phyloP scores from a whole-genome alignment of 2,888 invertebrate species.

The Exocentrus adspersus region DNA sequence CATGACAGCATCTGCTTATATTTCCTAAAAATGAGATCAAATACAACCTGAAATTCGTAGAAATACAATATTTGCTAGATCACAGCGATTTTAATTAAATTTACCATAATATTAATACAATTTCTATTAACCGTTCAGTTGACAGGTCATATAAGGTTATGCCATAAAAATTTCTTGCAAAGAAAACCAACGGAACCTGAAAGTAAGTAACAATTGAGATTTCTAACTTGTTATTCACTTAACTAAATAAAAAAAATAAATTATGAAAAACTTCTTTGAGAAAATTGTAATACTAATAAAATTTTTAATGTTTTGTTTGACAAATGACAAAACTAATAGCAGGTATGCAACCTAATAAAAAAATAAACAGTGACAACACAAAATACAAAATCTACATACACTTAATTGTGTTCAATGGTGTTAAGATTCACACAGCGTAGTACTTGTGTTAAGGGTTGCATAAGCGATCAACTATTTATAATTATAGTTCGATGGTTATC shows the following conservation, averaged over 20 bases:
- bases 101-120: conserved; percentile 52
- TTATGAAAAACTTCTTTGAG: conserved; percentile 42
- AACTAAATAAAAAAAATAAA: conserved; percentile 43
- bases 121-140: conserved; percentile 53
- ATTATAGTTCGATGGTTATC: no score
- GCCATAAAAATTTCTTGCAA: conserved; percentile 46
- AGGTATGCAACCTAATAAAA: conserved; percentile 3
- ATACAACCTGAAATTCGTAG: conserved; percentile 14
- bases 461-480: no score
- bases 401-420: no score
- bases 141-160: conserved; percentile 62
- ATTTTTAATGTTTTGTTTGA: conserved; percentile 54
- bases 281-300: conserved; percentile 47
- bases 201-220: conserved; percentile 24
- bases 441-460: no score
- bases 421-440: no score
- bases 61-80: neutral
- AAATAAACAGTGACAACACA: neutral
- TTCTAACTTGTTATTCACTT: conserved; percentile 27
- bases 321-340: conserved; percentile 53
- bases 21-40: conserved; percentile 14
- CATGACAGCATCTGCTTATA: conserved; percentile 8
- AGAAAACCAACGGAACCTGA: conserved; percentile 25
- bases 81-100: conserved; percentile 46
- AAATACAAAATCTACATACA: neutral